Evolutionary conservation across 2,797 vertebrate species (phyloP).

Genomic region (Tinamus major): DNA sequence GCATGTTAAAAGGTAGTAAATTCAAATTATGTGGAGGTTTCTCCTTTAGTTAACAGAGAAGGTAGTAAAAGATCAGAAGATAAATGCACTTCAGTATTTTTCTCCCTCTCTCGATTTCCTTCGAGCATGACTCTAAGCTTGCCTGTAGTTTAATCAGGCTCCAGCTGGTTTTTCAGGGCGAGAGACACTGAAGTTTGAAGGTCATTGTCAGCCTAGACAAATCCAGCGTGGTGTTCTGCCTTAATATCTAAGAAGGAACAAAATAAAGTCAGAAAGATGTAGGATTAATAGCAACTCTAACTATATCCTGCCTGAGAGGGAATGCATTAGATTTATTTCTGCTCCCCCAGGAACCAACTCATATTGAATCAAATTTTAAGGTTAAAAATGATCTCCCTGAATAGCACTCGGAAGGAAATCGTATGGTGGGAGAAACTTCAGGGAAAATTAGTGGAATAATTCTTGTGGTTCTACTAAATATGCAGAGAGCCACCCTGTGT

Average conservation of each 20-base stretch:
- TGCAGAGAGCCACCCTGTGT: not conserved
- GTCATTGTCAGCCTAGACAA: not conserved
- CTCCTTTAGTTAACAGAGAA: not conserved
- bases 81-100: not conserved
- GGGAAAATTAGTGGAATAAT: not conserved
- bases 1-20: not conserved
- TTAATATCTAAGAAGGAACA: not conserved
- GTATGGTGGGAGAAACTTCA: not conserved
- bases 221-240: not conserved
- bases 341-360: not conserved
- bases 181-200: not conserved
- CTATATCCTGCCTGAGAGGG: not conserved
- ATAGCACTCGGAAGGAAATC: not conserved
- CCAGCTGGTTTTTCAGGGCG: not conserved
- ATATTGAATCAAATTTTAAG: constrained; percentile 11
- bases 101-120: not conserved
- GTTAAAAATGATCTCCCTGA: not conserved
- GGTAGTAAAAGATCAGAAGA: not conserved
- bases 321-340: not conserved
- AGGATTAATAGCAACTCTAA: not conserved
- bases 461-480: not conserved
- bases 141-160: not conserved
- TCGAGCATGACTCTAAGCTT: not conserved
- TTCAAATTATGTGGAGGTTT: not conserved
- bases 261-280: not conserved